Base-by-base conservation (phyloP, 2,888 invertebrate species). In the Megastigmus dorsalis region DNA sequence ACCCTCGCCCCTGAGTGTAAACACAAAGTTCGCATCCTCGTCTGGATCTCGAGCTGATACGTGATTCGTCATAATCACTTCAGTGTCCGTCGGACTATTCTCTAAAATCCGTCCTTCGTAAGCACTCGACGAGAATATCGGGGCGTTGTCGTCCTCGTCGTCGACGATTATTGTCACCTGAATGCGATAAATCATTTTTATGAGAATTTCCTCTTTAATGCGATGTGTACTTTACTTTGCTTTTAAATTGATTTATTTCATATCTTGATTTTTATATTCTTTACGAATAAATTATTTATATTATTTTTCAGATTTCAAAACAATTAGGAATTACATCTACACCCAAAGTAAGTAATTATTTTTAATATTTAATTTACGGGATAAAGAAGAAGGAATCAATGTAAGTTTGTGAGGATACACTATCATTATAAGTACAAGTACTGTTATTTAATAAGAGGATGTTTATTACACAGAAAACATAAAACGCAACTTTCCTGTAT, bases 141-240 rank as follows among this genome's bases (percentile, higher is more conserved):
- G 97, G 3, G 95, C 91, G 82, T 96, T 96, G 83, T 96, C 96
- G 83, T 97, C 96, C 76, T 95, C 95, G 84, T 97, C 96, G 75
- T 95, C 94, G 0, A 96, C 95, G 67, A 92, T 89, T 33, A 96
- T 91, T 10, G 92, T 93, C 0, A 95, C 89, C 88, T 89, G 60
- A 9, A 78, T 73, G 26, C 59, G 18, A 45, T 36, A 23, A 55
- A 38, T 41, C 28, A 41, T 38, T 50, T 54, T 10, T 15, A n/a
- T n/a, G n/a, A n/a, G n/a, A n/a, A n/a, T n/a, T n/a, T n/a, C n/a
- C n/a, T n/a, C 9, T 45, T 60, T 45, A 15, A 2, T 45, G 10
- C 6, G 23, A 66, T 28, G 6, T n/a, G 13, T n/a, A n/a, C 3
- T 26, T 1, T 6, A 6, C 6, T 30, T 62, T 28, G 3, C 13